Base-by-base conservation (phyloP, 2,888 invertebrate species). In the Trichopria drosophilae region DNA sequence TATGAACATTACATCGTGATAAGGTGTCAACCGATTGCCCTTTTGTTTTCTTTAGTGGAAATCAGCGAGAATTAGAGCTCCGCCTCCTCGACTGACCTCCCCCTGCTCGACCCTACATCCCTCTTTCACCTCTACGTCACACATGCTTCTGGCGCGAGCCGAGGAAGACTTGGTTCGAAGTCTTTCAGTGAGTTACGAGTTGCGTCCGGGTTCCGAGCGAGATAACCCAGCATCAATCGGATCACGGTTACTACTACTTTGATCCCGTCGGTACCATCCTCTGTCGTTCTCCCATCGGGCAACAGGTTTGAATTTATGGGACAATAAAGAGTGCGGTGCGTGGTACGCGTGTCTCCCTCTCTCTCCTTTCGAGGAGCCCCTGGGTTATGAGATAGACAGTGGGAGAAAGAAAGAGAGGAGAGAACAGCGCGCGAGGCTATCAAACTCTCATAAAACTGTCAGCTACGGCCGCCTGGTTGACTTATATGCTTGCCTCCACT, bases 391-490 rank as follows among this genome's bases (percentile, higher is more conserved):
- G n/a, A n/a, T n/a, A n/a, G n/a, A n/a, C n/a, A n/a, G n/a, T n/a
- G n/a, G n/a, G n/a, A 47, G 57, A 55, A 52, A 50, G 43, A 46
- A 55, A 58, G 59, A 61, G 57, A 58, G 53, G 41, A 46, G 34
- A 51, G 47, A 43, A 42, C 34, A 41, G 46, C 20, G 42, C 18
- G 26, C 52, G 63, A 66, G 71, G 69, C 75, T 73, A 74, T 75
- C 75, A 75, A 75, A 75, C 72, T 74, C 75, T 73, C 75, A 73
- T 75, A 75, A 75, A 75, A 75, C 75, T 75, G 75, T 75, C 75
- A 75, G 67, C 68, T 68, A 60, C 65, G 66, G 68, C 65, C 66
- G 64, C 61, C 61, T 61, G 36, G 57, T 66, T 74, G 73, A 75
- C 71, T 75, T 75, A 75, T 75, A 74, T 67, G 68, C 66, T 60